Percentiles rank a stretch among this genome's conserved stretches.
Evolutionary conservation across 2,113 vertebrate genomes (phyloP).

Genomic region (Centropristis striata): DNA sequence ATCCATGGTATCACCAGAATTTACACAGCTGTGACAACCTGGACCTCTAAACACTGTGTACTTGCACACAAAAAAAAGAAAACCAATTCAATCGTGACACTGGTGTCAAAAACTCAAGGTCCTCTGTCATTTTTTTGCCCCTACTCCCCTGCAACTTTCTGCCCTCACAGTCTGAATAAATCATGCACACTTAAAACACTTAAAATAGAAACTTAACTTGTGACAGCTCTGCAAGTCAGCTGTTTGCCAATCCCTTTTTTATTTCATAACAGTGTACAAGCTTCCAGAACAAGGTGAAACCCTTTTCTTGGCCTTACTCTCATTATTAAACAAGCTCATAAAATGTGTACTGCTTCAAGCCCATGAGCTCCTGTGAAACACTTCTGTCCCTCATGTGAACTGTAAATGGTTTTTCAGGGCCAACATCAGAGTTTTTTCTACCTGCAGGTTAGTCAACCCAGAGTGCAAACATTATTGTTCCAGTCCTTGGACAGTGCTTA

Average conservation of each 20-base stretch:
- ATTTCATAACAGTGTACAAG: constrained; percentile 30
- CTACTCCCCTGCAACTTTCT: constrained; percentile 5
- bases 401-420: constrained; percentile 43
- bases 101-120: constrained; percentile 34
- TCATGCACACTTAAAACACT: neutral
- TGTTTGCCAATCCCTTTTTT: constrained; percentile 27
- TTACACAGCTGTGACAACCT: constrained; percentile 59
- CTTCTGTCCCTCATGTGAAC: constrained; percentile 63
- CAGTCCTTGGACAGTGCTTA: constrained; percentile 55
- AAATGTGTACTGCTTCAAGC: constrained; percentile 21
- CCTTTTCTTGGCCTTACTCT: constrained; percentile 19
- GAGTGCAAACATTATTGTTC: constrained; percentile 72
- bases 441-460: constrained; percentile 57
- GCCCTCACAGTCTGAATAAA: constrained; percentile 15
- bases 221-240: constrained; percentile 28
- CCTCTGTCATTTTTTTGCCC: constrained; percentile 4
- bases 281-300: constrained; percentile 18
- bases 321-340: constrained; percentile 53
- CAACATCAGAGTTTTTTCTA: constrained; percentile 34
- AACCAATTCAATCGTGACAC: constrained; percentile 44
- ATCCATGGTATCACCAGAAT: constrained; percentile 37
- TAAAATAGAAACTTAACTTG: neutral
- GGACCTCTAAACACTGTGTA: constrained; percentile 10
- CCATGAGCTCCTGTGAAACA: constrained; percentile 35
- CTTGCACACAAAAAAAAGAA: constrained; percentile 49